Conservation (phyloP, 2,797 vertebrate genomes). For the Carduelis carduelis region DNA sequence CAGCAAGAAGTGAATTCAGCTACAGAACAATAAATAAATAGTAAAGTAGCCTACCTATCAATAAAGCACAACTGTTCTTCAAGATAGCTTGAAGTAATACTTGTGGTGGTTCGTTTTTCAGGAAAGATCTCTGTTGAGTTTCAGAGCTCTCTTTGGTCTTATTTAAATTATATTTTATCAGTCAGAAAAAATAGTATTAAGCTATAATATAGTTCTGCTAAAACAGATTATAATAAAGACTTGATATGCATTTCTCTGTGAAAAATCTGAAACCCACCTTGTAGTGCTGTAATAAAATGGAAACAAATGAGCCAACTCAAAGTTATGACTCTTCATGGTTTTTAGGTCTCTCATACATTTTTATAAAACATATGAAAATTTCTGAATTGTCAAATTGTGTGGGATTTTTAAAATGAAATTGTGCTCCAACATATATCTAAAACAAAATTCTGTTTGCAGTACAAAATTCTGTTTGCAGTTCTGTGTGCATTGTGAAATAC, state of each 20-base stretch:
- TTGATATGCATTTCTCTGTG: slow-evolving; percentile 71
- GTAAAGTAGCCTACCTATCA: not conserved
- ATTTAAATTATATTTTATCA: slow-evolving; percentile 72
- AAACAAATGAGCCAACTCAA: slow-evolving; percentile 75
- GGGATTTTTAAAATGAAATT: not conserved
- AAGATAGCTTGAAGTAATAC: slow-evolving; percentile 1
- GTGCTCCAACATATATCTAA: slow-evolving; percentile 20
- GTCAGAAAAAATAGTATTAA: slow-evolving; percentile 76
- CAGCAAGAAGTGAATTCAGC: not conserved
- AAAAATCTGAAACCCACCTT: slow-evolving; percentile 67
- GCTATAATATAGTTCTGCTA: slow-evolving; percentile 73
- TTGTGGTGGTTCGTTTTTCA: not conserved
- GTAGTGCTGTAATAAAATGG: slow-evolving; percentile 72
- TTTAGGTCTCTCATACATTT: slow-evolving; percentile 74
- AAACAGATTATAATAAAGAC: slow-evolving; percentile 78
- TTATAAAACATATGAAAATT: slow-evolving; percentile 72
- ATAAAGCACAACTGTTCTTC: slow-evolving; percentile 7
- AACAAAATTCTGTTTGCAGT: not conserved
- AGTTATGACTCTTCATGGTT: slow-evolving; percentile 74
- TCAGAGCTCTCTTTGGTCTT: slow-evolving; percentile 68
- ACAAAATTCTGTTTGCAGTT: not conserved
- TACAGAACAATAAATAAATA: not conserved
- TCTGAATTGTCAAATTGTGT: slow-evolving; percentile 70
- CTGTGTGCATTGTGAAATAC: not conserved
- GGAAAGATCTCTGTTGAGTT: slow-evolving; percentile 22